Evolutionary conservation across 2,888 invertebrate genomes (phyloP), one percentile per base, ranked within the genome.

Genomic region (Archips xylosteana): DNA sequence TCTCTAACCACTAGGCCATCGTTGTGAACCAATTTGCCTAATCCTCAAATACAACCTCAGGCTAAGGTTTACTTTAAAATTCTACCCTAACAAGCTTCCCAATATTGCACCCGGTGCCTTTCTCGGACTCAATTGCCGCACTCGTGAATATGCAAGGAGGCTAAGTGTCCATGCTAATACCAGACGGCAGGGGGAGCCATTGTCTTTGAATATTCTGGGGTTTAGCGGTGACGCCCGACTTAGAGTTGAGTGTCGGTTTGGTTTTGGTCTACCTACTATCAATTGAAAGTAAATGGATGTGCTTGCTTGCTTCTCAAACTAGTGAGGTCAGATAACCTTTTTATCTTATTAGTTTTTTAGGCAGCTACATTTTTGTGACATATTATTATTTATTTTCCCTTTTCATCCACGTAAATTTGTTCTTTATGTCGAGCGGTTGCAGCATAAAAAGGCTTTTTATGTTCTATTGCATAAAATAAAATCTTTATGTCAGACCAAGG

Each of bases 101-200:
- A 54, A 59, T 49, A 59, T 59, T 59, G 36, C 62, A 54, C 63
- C 57, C 45, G 34, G 13, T 63, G n/a, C 72, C 39, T 72, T 47
- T 72, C 67, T 59, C 67, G 63, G 57, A 72, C 57, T 62, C 72
- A 42, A 72, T 68, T 64, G 73, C 51, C 68, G 73, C 68, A 59
- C 63, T 73, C 63, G 63, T 73, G 73, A 73, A 73, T 73, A 73
- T 73, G 73, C 73, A 73, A 69, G 47, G 73, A 54, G 63, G 73
- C 57, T 72, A 72, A 72, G 72, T 73, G 73, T 68, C 49, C 73
- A 69, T 73, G 73, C 68, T 73, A 73, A 73, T 73, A 62, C 63
- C 62, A 63, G 5, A 32, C 57, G 63, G 73, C 15, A 39, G 64
- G 54, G 51, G 45, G 61, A 54, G n/a, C 45, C 57, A 65, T 65